Base-by-base conservation (phyloP, 2,113 vertebrate genomes). In the Ceuthmochares aereus region DNA sequence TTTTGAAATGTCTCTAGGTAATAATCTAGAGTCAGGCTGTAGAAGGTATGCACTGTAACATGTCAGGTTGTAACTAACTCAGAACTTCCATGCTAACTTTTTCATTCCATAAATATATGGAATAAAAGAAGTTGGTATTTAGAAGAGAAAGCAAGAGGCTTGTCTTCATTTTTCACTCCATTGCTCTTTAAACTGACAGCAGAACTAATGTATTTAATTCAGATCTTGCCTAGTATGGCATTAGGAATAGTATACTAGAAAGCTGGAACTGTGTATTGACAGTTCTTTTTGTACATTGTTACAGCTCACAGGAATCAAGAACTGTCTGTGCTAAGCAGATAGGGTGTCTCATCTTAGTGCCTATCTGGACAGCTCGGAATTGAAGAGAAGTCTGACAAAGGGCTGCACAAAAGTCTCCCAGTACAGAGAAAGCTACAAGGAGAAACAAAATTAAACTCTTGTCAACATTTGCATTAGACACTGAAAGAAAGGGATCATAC, bases 1-100 rank as follows among this genome's bases (percentile, higher is more conserved):
- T 95, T 96, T 85, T 11, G 1, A 78, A 77, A 70, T 79, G 70
- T 95, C 81, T 96, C 87, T 83, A 95, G 82, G 93, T 93, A 95
- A 97, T 43, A 86, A 96, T 90, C 68, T 84, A 92, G 75, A 90
- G 90, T 83, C 81, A 58, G 59, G 20, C 64, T 94, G 81, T 27
- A 83, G 42, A 76, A 76, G 64, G 91, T 95, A 95, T 73, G 55
- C 26, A 86, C 72, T 14, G 0, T 84, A 95, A 74, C 84, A 74
- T 2, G 1, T 68, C 58, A 75, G 56, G 49, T 75, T 36, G 12
- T 55, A 93, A 72, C 43, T 76, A 70, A 79, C 58, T 93, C 42
- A 54, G 77, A 96, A 89, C 49, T 92, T 84, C 69, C 30, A 32
- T 49, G 36, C 10, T 92, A 93, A 91, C 26, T 72, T 90, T 82